Base-by-base conservation (phyloP, 2,888 invertebrate species). In the Drosophila cyrtoloma region DNA sequence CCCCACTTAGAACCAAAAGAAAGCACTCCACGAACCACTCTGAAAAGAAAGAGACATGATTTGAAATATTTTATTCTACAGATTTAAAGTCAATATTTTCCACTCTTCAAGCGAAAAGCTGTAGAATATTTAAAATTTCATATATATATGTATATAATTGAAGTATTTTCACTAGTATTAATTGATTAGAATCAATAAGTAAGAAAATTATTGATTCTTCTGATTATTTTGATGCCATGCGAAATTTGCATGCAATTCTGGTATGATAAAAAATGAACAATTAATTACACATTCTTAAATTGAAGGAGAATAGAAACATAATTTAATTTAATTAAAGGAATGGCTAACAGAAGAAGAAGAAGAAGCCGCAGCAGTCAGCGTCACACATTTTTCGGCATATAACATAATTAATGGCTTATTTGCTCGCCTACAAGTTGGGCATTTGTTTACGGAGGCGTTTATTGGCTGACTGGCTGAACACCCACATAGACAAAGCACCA, bases 381-480 rank as follows among this genome's bases (percentile, higher is more conserved):
- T 64, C 55, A 65, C 57, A 71, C 44, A 71, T 57, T 63, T 16
- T 64, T 53, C 12, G 50, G 10, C 59, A 73, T 67, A 75, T 47
- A 9, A 28, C 53, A 75, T 63, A 71, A 53, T 77, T 56, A 59
- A 68, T 70, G 47, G 57, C 26, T 32, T 37, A 60, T 56, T 37
- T 60, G 47, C 53, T 35, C 16, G 53, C 32, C 28, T 33, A 51
- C 51, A 63, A 47, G n/a, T 62, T 44, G 26, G 37, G 55, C 33
- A 77, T 77, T 72, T 77, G 30, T 52, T 59, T 28, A 62, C 39
- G 65, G 37, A 53, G 67, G 71, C 67, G 76, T 76, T 76, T 67
- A 53, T 71, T 60, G 44, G 39, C 53, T 58, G 64, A 26, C 26
- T 26, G 30, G 28, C 14, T 26, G 26, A 19, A 19, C 63, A 14